phyloP scores from a whole-genome alignment of 1,140 invertebrate genomes.

The Neocloeon triangulifer region DNA sequence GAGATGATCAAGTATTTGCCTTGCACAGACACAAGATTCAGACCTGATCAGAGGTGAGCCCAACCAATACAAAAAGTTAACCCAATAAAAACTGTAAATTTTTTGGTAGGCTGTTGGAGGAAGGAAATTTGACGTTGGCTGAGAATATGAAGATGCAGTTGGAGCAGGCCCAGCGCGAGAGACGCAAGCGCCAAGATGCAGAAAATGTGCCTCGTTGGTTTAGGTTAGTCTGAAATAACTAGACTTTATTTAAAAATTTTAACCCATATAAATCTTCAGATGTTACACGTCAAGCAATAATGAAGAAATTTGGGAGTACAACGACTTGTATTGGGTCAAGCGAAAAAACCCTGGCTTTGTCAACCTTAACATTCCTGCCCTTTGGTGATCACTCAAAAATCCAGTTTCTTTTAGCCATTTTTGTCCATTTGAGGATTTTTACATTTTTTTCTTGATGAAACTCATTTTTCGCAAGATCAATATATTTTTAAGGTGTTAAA shows the following conservation, averaged over 20 bases:
- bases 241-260: neutral
- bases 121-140: constrained; percentile 45
- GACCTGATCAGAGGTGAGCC: constrained; percentile 30
- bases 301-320: constrained; percentile 37
- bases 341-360: constrained; percentile 30
- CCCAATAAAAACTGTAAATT: no score
- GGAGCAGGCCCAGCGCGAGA: constrained; percentile 42
- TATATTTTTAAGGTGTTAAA: no score
- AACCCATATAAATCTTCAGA: neutral
- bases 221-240: constrained; percentile 19
- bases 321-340: constrained; percentile 29
- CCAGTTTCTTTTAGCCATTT: neutral
- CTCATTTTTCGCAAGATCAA: no score
- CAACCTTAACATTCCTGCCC: constrained; percentile 23
- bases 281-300: constrained; percentile 15
- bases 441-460: no score
- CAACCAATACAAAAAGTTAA: no score
- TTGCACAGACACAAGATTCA: constrained; percentile 46
- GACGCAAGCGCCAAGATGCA: constrained; percentile 33
- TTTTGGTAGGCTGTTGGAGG: constrained; percentile 37
- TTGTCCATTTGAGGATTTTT: no score
- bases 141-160: constrained; percentile 43
- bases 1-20: constrained; percentile 37
- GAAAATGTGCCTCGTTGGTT: constrained; percentile 37
- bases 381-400: constrained; percentile 28